Percentiles rank a stretch among this genome's conserved stretches.
Evolutionary conservation across 2,888 invertebrate genomes (phyloP).

Genomic region (Epinotia ramella): DNA sequence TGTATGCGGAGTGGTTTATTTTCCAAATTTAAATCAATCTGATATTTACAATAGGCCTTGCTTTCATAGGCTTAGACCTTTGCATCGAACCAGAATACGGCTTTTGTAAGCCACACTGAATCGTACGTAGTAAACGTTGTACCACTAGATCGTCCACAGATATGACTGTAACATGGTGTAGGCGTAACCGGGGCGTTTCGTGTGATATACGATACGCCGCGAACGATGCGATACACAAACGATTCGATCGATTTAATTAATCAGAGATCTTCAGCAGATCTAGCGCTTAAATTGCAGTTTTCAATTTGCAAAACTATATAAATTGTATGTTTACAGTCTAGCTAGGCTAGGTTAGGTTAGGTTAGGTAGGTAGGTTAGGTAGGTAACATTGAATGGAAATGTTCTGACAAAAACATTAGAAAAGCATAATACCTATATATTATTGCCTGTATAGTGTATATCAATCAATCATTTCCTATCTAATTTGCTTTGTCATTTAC

Average conservation of each 20-base stretch:
- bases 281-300: constrained; percentile 33
- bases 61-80: background rate
- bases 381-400: background rate
- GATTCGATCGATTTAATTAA: constrained; percentile 64
- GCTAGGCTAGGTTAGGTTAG: background rate
- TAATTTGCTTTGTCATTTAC: too few relatives aligned
- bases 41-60: background rate
- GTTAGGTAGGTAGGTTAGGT: too few relatives aligned
- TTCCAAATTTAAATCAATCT: background rate
- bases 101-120: constrained; percentile 10
- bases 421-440: background rate
- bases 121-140: constrained; percentile 52
- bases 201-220: constrained; percentile 58
- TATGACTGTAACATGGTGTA: constrained; percentile 69
- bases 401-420: background rate
- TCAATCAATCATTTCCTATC: too few relatives aligned
- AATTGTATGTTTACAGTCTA: constrained; percentile 15
- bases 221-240: constrained; percentile 47
- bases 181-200: constrained; percentile 72
- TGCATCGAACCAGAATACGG: constrained; percentile 12
- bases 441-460: too few relatives aligned
- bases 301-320: constrained; percentile 34
- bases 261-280: constrained; percentile 57
- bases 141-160: constrained; percentile 63
- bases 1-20: background rate